These are phyloP conservation scores for Cuniculus paca DNA, from an alignment of 2,797 vertebrate species.

Conservation along the genomic window DNA sequence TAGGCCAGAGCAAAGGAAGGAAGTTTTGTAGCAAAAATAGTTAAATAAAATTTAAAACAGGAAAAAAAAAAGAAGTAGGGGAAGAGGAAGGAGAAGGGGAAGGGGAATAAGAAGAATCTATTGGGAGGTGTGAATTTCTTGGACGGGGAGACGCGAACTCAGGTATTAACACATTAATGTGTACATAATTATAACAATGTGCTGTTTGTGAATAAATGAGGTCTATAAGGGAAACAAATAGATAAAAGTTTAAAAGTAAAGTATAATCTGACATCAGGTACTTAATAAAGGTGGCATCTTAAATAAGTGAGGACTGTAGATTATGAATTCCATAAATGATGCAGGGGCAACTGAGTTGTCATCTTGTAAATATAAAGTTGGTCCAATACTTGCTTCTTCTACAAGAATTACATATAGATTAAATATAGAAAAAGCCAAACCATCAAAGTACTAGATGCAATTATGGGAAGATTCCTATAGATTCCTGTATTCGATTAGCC, in stretches of 20 bases:
- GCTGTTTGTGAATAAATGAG: background rate
- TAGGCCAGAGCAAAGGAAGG: background rate
- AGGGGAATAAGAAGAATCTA: background rate
- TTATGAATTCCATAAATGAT: conserved; percentile 16
- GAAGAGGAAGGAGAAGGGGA: too few species aligned
- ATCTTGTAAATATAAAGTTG: conserved; percentile 50
- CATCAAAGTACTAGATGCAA: conserved; percentile 7
- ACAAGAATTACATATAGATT: background rate
- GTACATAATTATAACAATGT: background rate
- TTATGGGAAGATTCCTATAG: background rate
- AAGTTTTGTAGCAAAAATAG: background rate
- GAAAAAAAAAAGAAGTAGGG: background rate
- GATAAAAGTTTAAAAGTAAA: conserved; percentile 20
- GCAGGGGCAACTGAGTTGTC: background rate
- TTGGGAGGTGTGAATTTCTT: background rate
- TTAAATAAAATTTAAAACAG: background rate
- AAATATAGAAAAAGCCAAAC: conserved; percentile 8
- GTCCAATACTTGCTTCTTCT: background rate
- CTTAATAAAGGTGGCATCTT: conserved; percentile 9
- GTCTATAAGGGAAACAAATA: background rate
- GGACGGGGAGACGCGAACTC: background rate
- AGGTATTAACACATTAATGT: background rate
- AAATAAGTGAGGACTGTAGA: background rate
- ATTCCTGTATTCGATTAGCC: background rate
- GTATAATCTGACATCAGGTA: background rate